phyloP scores from a whole-genome alignment of 2,888 invertebrate genomes.

The Lapara coniferarum region DNA sequence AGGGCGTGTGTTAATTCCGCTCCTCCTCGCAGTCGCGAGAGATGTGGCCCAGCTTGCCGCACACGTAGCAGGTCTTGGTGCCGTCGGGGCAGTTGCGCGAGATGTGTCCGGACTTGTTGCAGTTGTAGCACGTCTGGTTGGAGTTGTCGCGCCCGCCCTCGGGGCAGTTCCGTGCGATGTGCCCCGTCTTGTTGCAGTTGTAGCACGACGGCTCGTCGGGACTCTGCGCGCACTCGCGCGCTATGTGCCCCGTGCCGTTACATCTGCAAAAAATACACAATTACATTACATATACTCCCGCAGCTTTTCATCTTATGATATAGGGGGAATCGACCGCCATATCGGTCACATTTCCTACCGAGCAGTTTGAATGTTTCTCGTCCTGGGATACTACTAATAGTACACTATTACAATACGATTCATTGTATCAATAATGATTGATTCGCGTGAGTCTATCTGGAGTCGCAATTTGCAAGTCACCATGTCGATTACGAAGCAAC shows the following conservation, averaged over 20 bases:
- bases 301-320: too few relatives aligned
- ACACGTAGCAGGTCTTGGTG: slow-evolving; percentile 96
- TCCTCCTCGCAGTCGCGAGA: slow-evolving; percentile 95
- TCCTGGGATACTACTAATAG: too few relatives aligned
- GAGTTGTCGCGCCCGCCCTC: slow-evolving; percentile 88
- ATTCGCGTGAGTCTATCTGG: too few relatives aligned
- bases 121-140: slow-evolving; percentile 95
- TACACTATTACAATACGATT: too few relatives aligned
- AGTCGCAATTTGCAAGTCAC: not conserved
- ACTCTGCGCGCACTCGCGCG: slow-evolving; percentile 94
- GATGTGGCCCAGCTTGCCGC: slow-evolving; percentile 95
- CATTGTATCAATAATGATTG: too few relatives aligned
- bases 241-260: slow-evolving; percentile 96
- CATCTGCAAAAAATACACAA: slow-evolving; percentile 85
- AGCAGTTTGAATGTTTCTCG: too few relatives aligned
- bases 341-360: too few relatives aligned
- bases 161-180: slow-evolving; percentile 94
- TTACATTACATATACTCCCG: not conserved
- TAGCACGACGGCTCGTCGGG: slow-evolving; percentile 94
- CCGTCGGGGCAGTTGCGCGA: slow-evolving; percentile 93
- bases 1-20: slow-evolving; percentile 80
- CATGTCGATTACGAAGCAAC: not conserved
- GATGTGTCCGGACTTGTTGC: slow-evolving; percentile 96
- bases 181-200: slow-evolving; percentile 97
- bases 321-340: too few relatives aligned